These are phyloP conservation scores for Erebia epiphron DNA, from an alignment of 2,888 invertebrate genomes.

Conservation along the genomic window DNA sequence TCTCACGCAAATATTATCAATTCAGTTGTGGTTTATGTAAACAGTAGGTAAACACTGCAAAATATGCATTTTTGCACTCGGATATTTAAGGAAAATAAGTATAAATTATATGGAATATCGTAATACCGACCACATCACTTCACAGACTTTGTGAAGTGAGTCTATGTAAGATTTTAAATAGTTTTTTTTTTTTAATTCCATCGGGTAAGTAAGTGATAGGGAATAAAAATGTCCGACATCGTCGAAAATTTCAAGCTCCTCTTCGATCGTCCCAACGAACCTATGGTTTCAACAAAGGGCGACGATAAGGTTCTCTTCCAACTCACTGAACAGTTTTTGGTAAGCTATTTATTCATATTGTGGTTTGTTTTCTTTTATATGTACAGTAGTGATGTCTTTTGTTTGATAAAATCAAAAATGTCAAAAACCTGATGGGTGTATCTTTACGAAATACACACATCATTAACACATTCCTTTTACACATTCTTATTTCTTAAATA, in stretches of 20 bases:
- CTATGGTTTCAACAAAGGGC: slow-evolving; percentile 85
- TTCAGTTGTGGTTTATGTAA: slow-evolving; percentile 5
- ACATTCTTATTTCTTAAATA: too few relatives aligned
- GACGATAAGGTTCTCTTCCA: slow-evolving; percentile 83
- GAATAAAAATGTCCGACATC: slow-evolving; percentile 55
- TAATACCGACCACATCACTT: slow-evolving; percentile 25
- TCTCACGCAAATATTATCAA: slow-evolving; percentile 23
- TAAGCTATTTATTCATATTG: slow-evolving; percentile 61
- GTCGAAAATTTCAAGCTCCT: slow-evolving; percentile 62
- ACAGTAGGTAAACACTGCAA: neutral
- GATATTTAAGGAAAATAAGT: slow-evolving; percentile 6
- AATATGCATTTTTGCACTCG: slow-evolving; percentile 28
- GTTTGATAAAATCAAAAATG: neutral
- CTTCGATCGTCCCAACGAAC: slow-evolving; percentile 85
- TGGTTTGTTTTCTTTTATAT: slow-evolving; percentile 9
- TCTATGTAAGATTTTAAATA: slow-evolving; percentile 24
- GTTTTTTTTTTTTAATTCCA: slow-evolving; percentile 34
- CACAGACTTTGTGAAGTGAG: slow-evolving; percentile 62
- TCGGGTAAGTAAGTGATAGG: slow-evolving; percentile 8
- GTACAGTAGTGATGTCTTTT: too few relatives aligned
- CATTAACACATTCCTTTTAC: too few relatives aligned
- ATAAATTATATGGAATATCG: slow-evolving; percentile 2
- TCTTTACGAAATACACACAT: too few relatives aligned
- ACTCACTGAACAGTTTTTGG: slow-evolving; percentile 84
- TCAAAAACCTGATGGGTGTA: too few relatives aligned